These are phyloP conservation scores for Pipistrellus kuhlii DNA, from an alignment of 2,797 vertebrate species.

Conservation along the genomic window DNA sequence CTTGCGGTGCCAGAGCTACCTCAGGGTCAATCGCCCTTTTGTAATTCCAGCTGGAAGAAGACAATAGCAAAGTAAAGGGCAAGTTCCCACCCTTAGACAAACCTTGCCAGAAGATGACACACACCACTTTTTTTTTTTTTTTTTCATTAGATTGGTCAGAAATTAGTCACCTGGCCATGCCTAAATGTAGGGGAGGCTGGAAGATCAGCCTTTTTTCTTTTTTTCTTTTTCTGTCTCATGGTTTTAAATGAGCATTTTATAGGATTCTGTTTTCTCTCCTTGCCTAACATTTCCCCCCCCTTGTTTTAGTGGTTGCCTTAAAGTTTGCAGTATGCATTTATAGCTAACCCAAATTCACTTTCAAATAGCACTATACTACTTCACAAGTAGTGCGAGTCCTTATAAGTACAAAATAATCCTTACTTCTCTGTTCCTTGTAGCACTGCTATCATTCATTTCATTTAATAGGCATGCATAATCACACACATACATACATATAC, in stretches of 20 bases:
- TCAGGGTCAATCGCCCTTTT: not conserved
- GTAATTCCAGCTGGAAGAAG: not conserved
- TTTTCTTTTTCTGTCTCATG: not conserved
- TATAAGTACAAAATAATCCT: not conserved
- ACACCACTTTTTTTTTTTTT: not conserved
- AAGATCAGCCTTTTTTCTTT: not conserved
- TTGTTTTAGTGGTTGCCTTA: not conserved
- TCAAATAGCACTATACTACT: not conserved
- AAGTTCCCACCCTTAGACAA: not conserved
- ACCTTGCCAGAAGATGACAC: not conserved
- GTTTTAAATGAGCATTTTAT: conserved; percentile 14
- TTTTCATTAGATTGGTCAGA: not conserved
- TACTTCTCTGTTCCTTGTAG: not conserved
- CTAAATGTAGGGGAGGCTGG: not conserved
- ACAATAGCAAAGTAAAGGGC: not conserved
- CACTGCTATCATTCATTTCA: not conserved
- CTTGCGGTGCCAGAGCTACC: not conserved
- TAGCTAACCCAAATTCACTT: not conserved
- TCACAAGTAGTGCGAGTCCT: not conserved
- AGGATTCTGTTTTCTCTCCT: conserved; percentile 10
- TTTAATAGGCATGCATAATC: not conserved
- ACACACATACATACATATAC: not conserved
- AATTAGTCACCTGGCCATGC: not conserved
- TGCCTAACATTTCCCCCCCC: not conserved
- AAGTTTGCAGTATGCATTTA: not conserved